phyloP scores from a whole-genome alignment of 2,113 vertebrate genomes.

The Microcebus griseorufus region DNA sequence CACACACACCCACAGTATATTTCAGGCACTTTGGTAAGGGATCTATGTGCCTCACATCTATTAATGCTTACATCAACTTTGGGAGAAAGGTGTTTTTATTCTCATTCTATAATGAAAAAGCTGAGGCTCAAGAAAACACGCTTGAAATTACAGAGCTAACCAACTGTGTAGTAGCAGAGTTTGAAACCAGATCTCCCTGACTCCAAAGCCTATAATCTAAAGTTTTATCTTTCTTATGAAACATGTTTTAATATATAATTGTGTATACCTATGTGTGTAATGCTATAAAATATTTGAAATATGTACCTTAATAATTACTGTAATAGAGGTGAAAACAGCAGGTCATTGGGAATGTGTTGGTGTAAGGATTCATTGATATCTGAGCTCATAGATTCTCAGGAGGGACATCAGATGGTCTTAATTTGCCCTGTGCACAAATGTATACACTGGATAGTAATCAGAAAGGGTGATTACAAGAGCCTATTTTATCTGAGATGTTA shows the following conservation, averaged over 20 bases:
- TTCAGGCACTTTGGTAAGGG: not conserved
- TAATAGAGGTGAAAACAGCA: not conserved
- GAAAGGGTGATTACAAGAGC: not conserved
- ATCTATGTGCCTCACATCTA: not conserved
- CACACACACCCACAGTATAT: not conserved
- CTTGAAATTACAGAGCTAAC: not conserved
- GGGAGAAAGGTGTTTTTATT: not conserved
- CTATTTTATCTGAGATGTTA: conserved; percentile 28
- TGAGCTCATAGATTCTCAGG: not conserved
- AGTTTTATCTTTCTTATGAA: not conserved
- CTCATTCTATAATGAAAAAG: not conserved
- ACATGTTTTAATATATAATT: not conserved
- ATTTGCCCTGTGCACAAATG: not conserved
- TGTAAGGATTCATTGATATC: not conserved
- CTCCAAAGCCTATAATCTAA: not conserved
- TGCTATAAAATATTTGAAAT: not conserved
- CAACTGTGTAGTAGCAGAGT: not conserved
- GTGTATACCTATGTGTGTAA: not conserved
- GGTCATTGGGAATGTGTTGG: not conserved
- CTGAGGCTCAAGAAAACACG: not conserved
- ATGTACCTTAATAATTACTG: not conserved
- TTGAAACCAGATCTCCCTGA: not conserved
- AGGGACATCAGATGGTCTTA: not conserved
- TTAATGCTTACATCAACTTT: not conserved
- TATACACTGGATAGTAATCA: not conserved